A percentile compares a stretch with the other conserved stretches of the same genome.
These are phyloP conservation scores for Petrolisthes manimaculis DNA, from an alignment of 2,888 invertebrate genomes.

Conservation along the genomic window DNA sequence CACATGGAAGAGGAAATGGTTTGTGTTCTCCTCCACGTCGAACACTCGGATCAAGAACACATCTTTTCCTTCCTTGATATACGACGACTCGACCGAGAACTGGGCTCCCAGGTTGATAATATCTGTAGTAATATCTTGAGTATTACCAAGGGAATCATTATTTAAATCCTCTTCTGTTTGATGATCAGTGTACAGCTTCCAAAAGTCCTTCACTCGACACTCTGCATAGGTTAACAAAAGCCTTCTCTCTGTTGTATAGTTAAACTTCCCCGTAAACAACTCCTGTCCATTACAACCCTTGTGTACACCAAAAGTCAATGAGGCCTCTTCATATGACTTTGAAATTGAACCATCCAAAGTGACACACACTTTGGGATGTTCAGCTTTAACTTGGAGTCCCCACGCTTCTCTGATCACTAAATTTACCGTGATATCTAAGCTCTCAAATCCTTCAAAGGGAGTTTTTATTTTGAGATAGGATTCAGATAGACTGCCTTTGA, in stretches of 20 bases:
- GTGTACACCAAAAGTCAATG: not conserved
- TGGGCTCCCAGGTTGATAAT: no score
- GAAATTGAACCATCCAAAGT: constrained; percentile 24
- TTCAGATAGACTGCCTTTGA: constrained; percentile 46
- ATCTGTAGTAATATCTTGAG: no score
- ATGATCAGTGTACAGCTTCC: not conserved
- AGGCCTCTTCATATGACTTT: not conserved
- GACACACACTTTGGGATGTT: not conserved
- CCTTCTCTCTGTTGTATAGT: not conserved
- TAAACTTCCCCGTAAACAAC: constrained; percentile 17
- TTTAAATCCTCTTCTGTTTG: not conserved
- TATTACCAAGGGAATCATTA: no score
- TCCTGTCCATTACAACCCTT: constrained; percentile 11
- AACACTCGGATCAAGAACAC: not conserved
- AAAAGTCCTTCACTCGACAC: not conserved
- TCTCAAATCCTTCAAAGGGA: constrained; percentile 40
- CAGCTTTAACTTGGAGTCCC: not conserved
- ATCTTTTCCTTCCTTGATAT: not conserved
- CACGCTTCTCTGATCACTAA: constrained; percentile 1
- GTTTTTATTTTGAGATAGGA: constrained; percentile 33
- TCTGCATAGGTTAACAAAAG: not conserved
- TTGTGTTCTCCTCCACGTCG: not conserved
- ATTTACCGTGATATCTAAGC: constrained; percentile 22
- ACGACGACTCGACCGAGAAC: no score
- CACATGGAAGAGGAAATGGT: not conserved